These are phyloP conservation scores for Erpornis zantholeuca DNA, from an alignment of 2,113 vertebrate species.

Conservation along the genomic window DNA sequence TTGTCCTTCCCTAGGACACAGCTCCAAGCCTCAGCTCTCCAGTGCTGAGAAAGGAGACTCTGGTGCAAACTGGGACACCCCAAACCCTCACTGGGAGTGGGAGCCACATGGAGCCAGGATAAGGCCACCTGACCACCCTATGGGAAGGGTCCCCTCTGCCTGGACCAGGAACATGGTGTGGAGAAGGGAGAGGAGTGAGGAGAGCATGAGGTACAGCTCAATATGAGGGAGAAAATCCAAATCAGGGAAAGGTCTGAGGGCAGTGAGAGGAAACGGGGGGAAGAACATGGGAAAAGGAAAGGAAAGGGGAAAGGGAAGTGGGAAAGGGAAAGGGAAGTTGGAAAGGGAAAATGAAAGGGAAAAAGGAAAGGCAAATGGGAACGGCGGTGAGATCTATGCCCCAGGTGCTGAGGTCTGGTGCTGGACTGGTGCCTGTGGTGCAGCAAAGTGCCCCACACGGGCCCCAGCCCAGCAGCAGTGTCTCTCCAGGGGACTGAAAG, in stretches of 20 bases:
- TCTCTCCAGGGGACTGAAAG: background rate
- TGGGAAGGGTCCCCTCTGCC: background rate
- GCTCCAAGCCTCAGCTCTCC: background rate
- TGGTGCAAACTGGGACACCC: background rate
- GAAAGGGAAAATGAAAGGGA: no score
- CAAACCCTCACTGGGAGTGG: background rate
- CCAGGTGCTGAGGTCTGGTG: background rate
- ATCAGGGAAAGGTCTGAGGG: background rate
- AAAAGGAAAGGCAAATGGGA: background rate
- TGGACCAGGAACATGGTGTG: background rate
- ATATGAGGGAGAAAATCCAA: background rate
- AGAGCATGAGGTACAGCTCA: background rate
- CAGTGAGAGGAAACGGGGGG: background rate
- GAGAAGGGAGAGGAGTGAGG: background rate
- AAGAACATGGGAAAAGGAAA: background rate
- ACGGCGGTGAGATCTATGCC: no score
- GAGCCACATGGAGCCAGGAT: background rate
- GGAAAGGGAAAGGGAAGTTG: no score
- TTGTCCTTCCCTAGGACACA: background rate
- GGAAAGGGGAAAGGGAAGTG: background rate
- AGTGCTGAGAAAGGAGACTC: background rate
- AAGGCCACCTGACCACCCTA: background rate
- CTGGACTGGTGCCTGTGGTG: background rate
- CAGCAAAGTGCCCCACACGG: background rate
- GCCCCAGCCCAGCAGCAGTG: fast-evolving